These are phyloP conservation scores for Perodicticus potto DNA, from an alignment of 2,797 vertebrate species.

Conservation along the genomic window DNA sequence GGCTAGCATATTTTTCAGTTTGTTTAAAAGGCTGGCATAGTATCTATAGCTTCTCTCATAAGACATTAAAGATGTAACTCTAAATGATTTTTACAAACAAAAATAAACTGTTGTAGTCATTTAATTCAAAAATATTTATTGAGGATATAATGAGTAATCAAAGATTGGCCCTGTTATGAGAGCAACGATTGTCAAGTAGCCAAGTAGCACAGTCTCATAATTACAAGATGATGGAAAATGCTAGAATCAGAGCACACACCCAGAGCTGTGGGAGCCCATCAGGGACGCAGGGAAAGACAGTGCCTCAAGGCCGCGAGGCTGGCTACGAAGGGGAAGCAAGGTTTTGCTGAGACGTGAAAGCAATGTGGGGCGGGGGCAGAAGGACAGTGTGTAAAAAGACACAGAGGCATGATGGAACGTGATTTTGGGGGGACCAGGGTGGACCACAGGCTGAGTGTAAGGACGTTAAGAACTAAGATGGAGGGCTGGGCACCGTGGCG, in stretches of 20 bases:
- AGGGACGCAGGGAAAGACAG: rapidly evolving
- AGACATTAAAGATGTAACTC: background rate
- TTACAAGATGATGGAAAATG: background rate
- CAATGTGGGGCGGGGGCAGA: background rate
- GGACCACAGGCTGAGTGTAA: background rate
- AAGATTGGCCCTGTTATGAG: background rate
- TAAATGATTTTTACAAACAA: constrained; percentile 17
- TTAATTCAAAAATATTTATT: constrained; percentile 38
- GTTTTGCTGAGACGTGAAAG: background rate
- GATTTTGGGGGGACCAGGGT: background rate
- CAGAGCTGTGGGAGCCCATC: background rate
- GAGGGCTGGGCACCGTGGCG: too few relatives aligned
- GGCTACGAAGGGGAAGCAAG: background rate
- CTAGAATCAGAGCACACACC: background rate
- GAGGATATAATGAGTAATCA: background rate
- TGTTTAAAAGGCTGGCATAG: background rate
- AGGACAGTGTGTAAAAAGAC: background rate
- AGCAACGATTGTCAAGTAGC: background rate
- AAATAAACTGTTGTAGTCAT: background rate
- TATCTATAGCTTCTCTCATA: background rate
- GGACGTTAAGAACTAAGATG: too few relatives aligned
- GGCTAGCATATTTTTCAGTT: background rate
- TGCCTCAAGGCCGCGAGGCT: background rate
- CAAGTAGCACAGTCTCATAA: background rate
- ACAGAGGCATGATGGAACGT: background rate